Percentiles rank a stretch among this genome's conserved stretches.
These are phyloP conservation scores for Podarcis raffonei DNA, from an alignment of 2,113 vertebrate species.

Conservation along the genomic window DNA sequence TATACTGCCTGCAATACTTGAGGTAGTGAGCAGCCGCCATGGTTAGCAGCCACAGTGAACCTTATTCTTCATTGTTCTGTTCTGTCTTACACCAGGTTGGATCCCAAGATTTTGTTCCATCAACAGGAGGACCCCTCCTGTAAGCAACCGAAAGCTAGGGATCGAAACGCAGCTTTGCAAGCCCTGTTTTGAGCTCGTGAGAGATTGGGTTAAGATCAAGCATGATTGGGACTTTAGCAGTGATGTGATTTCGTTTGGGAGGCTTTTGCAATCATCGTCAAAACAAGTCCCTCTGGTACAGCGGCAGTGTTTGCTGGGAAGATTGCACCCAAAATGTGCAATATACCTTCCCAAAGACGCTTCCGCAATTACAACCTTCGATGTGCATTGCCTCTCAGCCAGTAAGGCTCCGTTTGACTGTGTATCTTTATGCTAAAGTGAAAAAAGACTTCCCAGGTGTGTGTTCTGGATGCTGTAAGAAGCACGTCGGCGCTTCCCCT, in stretches of 20 bases:
- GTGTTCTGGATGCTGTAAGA: background rate
- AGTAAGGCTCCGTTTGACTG: background rate
- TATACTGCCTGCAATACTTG: no score
- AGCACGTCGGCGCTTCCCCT: background rate
- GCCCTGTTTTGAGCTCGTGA: background rate
- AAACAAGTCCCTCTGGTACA: background rate
- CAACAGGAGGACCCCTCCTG: background rate
- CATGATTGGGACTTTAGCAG: background rate
- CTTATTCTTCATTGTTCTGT: no score
- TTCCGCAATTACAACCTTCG: background rate
- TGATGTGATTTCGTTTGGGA: background rate
- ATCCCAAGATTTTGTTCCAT: background rate
- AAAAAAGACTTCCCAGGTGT: background rate
- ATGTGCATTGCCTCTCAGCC: background rate
- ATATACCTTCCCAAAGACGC: no score
- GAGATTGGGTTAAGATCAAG: background rate
- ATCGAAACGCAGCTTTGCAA: background rate
- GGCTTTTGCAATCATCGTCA: background rate
- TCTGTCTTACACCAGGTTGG: background rate
- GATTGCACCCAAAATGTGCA: background rate
- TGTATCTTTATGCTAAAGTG: constrained; percentile 24
- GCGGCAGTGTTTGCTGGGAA: background rate
- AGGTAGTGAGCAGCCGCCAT: no score
- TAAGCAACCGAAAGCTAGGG: background rate
- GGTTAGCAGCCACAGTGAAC: no score